phyloP scores from a whole-genome alignment of 2,113 vertebrate genomes.

The Tauraco erythrolophus region DNA sequence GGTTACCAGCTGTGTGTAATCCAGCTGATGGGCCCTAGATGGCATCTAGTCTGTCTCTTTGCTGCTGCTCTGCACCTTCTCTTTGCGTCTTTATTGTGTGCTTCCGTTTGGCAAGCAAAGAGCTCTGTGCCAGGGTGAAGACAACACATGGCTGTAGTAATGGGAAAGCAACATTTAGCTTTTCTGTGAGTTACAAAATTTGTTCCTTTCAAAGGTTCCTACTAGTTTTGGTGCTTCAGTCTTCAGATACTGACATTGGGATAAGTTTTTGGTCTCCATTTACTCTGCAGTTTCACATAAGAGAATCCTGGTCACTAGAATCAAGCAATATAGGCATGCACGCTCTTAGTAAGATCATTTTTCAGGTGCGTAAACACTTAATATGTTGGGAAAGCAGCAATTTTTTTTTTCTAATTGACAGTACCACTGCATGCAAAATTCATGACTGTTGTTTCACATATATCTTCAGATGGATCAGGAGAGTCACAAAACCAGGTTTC shows the following conservation, averaged over 20 bases:
- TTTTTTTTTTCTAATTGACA: not conserved
- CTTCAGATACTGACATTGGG: not conserved
- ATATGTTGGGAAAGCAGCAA: not conserved
- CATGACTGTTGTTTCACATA: accelerated
- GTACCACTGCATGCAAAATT: not conserved
- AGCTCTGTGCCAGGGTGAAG: accelerated
- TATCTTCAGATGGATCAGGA: not conserved
- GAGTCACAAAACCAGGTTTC: not conserved
- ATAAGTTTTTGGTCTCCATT: not conserved
- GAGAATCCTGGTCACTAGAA: not conserved
- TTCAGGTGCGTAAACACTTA: not conserved
- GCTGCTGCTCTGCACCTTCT: not conserved
- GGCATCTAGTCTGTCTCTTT: not conserved
- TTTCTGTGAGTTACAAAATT: not conserved
- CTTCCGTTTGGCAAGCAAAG: not conserved
- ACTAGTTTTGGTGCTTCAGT: not conserved
- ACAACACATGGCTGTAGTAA: too few species aligned
- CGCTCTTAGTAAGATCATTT: not conserved
- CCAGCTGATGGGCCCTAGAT: not conserved
- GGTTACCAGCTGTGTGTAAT: not conserved
- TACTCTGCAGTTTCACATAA: not conserved
- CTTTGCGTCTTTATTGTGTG: not conserved
- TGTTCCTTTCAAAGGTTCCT: not conserved
- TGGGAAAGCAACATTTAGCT: not conserved
- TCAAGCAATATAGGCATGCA: not conserved